A percentile compares a stretch with the other conserved stretches of the same genome.
phyloP scores from a whole-genome alignment of 64 coral and sea anemone species.

The Montipora capricornis region DNA sequence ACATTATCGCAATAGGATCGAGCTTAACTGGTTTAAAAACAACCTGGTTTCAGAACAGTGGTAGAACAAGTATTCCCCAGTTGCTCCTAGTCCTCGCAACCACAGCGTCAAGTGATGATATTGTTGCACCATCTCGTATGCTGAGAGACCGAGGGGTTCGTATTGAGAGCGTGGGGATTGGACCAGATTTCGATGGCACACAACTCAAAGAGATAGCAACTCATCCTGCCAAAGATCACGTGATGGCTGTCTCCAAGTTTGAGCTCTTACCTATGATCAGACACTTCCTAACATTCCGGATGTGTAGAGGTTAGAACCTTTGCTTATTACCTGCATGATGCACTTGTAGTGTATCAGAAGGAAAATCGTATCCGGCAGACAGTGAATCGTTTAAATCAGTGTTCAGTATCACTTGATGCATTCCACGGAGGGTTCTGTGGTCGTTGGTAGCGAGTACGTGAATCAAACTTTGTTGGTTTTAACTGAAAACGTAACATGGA shows the following conservation, averaged over 20 bases:
- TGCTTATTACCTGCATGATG: not conserved
- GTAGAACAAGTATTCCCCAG: constrained; percentile 61
- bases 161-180: constrained; percentile 57
- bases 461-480: no score
- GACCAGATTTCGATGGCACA: constrained; percentile 16
- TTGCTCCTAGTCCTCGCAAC: constrained; percentile 55
- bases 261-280: constrained; percentile 50
- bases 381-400: no score
- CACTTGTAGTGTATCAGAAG: no score
- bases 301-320: constrained; percentile 48
- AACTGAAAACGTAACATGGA: no score
- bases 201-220: constrained; percentile 72
- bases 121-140: constrained; percentile 41
- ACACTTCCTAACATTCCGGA: constrained; percentile 33
- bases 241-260: constrained; percentile 56
- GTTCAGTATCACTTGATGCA: no score
- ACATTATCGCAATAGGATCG: constrained; percentile 6
- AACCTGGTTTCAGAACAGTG: constrained; percentile 70
- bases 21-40: constrained; percentile 61
- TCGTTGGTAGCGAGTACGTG: no score
- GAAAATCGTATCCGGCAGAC: no score
- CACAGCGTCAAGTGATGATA: constrained; percentile 28
- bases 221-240: constrained; percentile 66
- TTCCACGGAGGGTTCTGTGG: no score
- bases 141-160: constrained; percentile 64